Base-by-base conservation (phyloP, 2,888 invertebrate species). In the Gryllus longicercus region DNA sequence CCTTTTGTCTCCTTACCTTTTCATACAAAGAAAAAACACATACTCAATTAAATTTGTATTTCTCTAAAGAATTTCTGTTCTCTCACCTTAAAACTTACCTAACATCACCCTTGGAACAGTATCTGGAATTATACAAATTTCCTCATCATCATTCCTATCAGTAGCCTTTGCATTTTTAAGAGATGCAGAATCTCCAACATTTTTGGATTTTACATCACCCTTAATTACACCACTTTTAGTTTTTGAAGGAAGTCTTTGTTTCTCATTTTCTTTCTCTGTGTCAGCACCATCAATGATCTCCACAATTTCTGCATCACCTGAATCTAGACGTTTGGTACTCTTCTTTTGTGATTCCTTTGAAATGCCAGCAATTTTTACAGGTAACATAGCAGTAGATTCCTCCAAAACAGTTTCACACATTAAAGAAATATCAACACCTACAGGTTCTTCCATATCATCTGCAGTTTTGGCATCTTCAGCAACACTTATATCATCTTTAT, bases 41-140 rank as follows among this genome's bases (percentile, higher is more conserved):
- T 78, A 51, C 12, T n/a, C 50, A 11, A 63, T 75, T n/a, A 75
- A 23, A 18, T 50, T 16, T 18, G 5, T 18, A 38, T 78, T 78
- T 16, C 25, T 78, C 76, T 38, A 16, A 16, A 77, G 49, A 51
- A 63, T 25, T 23, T 74, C 63, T 1, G 14, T 51, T 77, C 50
- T 50, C 21, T 18, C 76, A 38, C 21, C 63, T 14, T 63, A 18
- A 63, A 63, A 49, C 75, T 75, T 78, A 74, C 75, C 75, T 16
- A 11, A 18, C 51, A 80, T 77, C 49, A 76, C 74, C 51, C 25
- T 75, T 8, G 76, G 81, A 25, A 87, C 86, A 75, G 85, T 86
- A 79, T 87, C 87, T 18, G 87, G 87, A 79, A 87, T 86, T 50
- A 87, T 87, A 80, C 87, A 79, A 14, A 75, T 74, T 80, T 79